Base-by-base conservation (phyloP, 2,888 invertebrate species). In the Pristionchus exspectatus region DNA sequence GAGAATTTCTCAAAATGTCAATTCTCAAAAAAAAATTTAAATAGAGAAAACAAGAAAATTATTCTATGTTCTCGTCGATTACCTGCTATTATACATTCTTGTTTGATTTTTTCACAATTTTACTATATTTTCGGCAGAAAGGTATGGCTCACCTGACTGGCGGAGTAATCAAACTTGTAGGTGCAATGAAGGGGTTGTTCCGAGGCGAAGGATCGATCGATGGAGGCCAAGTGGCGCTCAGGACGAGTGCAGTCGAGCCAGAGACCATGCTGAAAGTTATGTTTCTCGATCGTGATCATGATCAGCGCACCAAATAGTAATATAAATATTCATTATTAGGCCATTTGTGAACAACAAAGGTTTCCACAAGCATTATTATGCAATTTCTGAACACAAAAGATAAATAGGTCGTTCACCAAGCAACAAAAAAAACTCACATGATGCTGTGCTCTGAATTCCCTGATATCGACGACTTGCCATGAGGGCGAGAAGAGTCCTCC, bases 401-500 rank as follows among this genome's bases (percentile, higher is more conserved):
- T 83, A 44, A 14, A 44, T 54, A 38, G 33, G 24, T 50, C 38
- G 54, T 14, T 77, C 21, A 50, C 10, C 54, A 5, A 81, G 24
- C 10, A 38, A 63, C 56, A 16, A 30, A 69, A 88, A 27, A 27
- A 89, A 91, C 91, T 90, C 21, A 94, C 94, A 89, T 94, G 93
- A 91, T 94, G 94, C 66, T 94, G 94, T 0, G 94, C 94, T 77
- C 94, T 89, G 89, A 95, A 94, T 83, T 94, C 94, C 18, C 94
- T 90, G 63, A 94, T 94, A 90, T 95, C 94, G 38, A 95, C 94
- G 16, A 94, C 93, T 89, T 94, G 94, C 94, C 94, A 94, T 77
- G 94, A 93, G 7, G 94, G 94, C 2, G 93, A 93, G 90, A 95
- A 92, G 5, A 93, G 91, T 50, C 94, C 94, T 18, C 92, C 93